Evolutionary conservation across 1,140 invertebrate species (phyloP).

Genomic region (Teleopsis dalmanni): DNA sequence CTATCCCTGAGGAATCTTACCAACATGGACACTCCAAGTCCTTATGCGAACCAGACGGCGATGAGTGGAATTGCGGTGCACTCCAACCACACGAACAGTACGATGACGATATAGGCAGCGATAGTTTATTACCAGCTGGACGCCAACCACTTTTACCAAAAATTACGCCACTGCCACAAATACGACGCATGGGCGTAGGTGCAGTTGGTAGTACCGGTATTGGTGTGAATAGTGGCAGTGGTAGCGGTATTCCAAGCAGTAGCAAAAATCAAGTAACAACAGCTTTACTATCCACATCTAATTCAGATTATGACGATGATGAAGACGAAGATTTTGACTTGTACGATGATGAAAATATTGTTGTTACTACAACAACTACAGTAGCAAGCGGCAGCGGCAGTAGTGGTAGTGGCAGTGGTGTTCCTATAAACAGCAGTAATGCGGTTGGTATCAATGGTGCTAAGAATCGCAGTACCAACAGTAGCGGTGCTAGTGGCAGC

Average conservation of each 20-base stretch:
- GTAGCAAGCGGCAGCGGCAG: constrained; percentile 13
- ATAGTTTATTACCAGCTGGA: constrained; percentile 14
- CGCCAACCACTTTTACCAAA: constrained; percentile 36
- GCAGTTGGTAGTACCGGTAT: constrained; percentile 22
- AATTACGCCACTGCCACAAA: constrained; percentile 34
- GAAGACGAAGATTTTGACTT: constrained; percentile 42
- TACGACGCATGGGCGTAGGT: constrained; percentile 30
- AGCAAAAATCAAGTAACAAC: constrained; percentile 32
- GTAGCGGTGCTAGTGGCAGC: constrained; percentile 11
- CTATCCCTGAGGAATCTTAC: constrained; percentile 42
- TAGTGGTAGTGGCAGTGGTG: not conserved
- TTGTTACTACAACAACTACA: constrained; percentile 35
- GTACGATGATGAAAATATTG: constrained; percentile 41
- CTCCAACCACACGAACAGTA: constrained; percentile 18
- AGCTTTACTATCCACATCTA: constrained; percentile 24
- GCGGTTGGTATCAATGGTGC: not conserved
- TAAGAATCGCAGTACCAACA: constrained; percentile 1
- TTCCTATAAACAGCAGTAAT: not conserved
- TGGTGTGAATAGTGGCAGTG: constrained; percentile 20
- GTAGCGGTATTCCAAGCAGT: not conserved
- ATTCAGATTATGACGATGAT: constrained; percentile 37
- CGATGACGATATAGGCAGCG: constrained; percentile 19
- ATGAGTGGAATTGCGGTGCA: constrained; percentile 33
- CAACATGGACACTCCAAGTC: constrained; percentile 38
- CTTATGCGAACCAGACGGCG: constrained; percentile 33